Evolutionary conservation across 2,113 vertebrate genomes (phyloP).

Genomic region (Formicarius rufipectus): DNA sequence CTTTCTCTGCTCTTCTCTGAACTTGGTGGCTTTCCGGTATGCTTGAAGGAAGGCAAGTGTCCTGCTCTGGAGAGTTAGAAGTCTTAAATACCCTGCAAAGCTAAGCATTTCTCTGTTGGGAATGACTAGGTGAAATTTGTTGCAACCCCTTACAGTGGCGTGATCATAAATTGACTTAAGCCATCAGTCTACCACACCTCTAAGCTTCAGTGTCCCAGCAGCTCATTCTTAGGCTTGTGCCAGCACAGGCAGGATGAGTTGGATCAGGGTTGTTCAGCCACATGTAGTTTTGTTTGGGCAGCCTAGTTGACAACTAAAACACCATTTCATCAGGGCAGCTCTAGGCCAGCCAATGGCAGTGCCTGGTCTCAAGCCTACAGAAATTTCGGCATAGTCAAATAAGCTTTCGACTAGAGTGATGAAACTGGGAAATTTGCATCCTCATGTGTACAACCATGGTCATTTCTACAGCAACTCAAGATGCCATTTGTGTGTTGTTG

Average conservation of each 20-base stretch:
- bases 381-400: neutral
- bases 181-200: neutral
- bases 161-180: neutral
- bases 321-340: neutral
- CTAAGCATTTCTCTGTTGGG: neutral
- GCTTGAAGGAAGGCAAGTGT: neutral
- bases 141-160: neutral
- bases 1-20: neutral
- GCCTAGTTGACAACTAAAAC: neutral
- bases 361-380: neutral
- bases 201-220: neutral
- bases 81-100: neutral
- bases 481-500: neutral
- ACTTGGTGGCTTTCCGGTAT: neutral
- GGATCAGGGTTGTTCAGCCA: neutral
- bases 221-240: neutral
- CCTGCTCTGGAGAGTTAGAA: neutral
- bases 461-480: neutral
- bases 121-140: neutral
- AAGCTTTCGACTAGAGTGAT: neutral
- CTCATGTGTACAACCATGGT: accelerated
- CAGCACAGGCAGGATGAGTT: neutral
- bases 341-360: neutral
- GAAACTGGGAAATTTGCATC: neutral
- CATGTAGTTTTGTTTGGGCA: neutral